phyloP scores from a whole-genome alignment of 2,888 invertebrate species.

The Gari tellinella region DNA sequence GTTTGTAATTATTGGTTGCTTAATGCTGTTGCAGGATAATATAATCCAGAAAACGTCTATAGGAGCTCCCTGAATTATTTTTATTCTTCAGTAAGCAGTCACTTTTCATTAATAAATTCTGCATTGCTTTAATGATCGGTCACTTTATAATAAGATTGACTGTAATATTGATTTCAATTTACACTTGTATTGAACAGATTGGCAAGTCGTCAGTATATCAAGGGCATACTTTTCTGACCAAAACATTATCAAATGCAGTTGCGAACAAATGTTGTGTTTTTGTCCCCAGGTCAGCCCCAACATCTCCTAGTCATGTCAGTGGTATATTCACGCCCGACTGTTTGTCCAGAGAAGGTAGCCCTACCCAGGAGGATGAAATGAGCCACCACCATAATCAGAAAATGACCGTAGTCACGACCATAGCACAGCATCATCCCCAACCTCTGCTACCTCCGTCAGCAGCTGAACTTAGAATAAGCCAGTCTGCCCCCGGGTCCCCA shows the following conservation, averaged over 20 bases:
- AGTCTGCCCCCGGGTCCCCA: slow-evolving; percentile 89
- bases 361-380: slow-evolving; percentile 87
- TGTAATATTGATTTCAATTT: too few relatives aligned
- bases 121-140: too few relatives aligned
- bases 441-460: slow-evolving; percentile 61
- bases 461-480: slow-evolving; percentile 85
- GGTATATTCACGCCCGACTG: slow-evolving; percentile 94
- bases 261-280: neutral
- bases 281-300: slow-evolving; percentile 92
- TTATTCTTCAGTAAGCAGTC: too few relatives aligned
- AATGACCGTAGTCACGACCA: slow-evolving; percentile 46
- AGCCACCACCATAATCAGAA: slow-evolving; percentile 38
- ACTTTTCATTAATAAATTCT: too few relatives aligned
- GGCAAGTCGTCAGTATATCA: too few relatives aligned
- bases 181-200: too few relatives aligned
- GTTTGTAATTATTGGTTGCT: too few relatives aligned
- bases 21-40: too few relatives aligned
- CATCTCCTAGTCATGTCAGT: slow-evolving; percentile 95
- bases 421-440: slow-evolving; percentile 47
- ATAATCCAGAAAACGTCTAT: too few relatives aligned
- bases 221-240: too few relatives aligned
- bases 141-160: too few relatives aligned
- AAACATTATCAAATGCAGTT: neutral
- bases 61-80: too few relatives aligned
- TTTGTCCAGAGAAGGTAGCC: slow-evolving; percentile 96